A percentile compares a stretch with the other conserved stretches of the same genome.
phyloP scores from a whole-genome alignment of 2,113 vertebrate species.

The Cyphomyrus discorhynchus region DNA sequence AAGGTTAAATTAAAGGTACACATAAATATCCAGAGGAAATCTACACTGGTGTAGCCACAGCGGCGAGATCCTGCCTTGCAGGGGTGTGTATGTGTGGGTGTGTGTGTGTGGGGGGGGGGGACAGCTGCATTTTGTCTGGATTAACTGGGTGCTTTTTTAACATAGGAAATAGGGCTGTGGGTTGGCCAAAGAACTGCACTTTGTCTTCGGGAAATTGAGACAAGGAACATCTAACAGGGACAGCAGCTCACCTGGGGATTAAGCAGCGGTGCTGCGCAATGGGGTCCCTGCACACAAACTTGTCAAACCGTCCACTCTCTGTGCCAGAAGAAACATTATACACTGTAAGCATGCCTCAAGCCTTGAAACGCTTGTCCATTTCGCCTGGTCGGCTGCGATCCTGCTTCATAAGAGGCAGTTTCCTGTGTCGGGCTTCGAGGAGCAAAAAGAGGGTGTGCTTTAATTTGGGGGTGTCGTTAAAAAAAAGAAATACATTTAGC shows the following conservation, averaged over 20 bases:
- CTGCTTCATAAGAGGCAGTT: constrained; percentile 9
- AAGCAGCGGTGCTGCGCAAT: constrained; percentile 19
- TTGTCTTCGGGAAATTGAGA: neutral
- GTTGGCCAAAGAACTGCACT: constrained; percentile 33
- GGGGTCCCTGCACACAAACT: neutral
- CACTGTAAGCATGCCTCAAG: neutral
- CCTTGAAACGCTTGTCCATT: neutral
- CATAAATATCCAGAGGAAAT: constrained; percentile 41
- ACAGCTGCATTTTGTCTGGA: constrained; percentile 64
- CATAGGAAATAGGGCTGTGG: constrained; percentile 43
- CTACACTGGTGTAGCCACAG: constrained; percentile 53
- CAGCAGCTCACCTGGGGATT: constrained; percentile 50
- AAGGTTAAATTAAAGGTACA: constrained; percentile 44
- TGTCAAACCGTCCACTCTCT: constrained; percentile 23
- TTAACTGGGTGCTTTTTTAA: constrained; percentile 46
- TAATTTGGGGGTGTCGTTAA: neutral
- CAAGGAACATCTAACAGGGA: constrained; percentile 18
- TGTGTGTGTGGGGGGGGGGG: neutral
- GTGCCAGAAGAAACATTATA: constrained; percentile 4
- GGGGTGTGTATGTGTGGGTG: constrained; percentile 7
- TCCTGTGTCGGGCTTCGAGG: neutral
- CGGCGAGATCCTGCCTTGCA: constrained; percentile 51
- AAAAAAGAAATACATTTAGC: neutral
- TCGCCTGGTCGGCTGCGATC: neutral
- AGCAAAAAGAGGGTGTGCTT: neutral